Evolutionary conservation across 2,797 vertebrate genomes (phyloP).

Genomic region (Chrosomus eos): DNA sequence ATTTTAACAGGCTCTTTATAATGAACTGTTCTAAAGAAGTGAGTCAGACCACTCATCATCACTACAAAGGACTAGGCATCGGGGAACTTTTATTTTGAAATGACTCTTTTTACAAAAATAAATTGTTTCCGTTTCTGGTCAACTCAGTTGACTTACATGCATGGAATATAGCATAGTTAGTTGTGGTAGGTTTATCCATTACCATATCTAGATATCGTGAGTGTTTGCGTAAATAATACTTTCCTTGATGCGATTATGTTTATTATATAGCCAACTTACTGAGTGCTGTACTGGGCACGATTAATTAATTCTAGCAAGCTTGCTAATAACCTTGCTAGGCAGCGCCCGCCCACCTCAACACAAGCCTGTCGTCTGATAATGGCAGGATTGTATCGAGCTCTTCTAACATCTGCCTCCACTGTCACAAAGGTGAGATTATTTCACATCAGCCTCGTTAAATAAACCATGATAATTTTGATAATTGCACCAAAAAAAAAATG

Average conservation of each 20-base stretch:
- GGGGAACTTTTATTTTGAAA: constrained; percentile 36
- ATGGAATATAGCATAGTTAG: background rate
- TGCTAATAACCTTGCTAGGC: constrained; percentile 34
- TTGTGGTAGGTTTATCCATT: background rate
- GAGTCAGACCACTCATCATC: background rate
- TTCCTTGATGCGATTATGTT: background rate
- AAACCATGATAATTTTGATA: background rate
- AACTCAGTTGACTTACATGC: background rate
- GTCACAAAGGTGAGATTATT: constrained; percentile 47
- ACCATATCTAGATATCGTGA: background rate
- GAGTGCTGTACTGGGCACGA: background rate
- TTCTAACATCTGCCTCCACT: constrained; percentile 13
- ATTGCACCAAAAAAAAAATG: background rate
- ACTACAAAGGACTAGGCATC: background rate
- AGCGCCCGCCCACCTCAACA: background rate
- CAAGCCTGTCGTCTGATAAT: constrained; percentile 23
- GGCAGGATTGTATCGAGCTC: constrained; percentile 55
- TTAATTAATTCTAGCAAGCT: background rate
- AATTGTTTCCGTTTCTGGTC: constrained; percentile 26
- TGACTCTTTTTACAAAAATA: background rate
- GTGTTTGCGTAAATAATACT: background rate
- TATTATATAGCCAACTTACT: background rate
- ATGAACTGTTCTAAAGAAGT: background rate
- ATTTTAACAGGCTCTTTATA: background rate
- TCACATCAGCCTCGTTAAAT: background rate